Conservation (phyloP, 30 jellyfish, hydroid and myxozoan species). For the Calvadosia cruxmelitensis region DNA sequence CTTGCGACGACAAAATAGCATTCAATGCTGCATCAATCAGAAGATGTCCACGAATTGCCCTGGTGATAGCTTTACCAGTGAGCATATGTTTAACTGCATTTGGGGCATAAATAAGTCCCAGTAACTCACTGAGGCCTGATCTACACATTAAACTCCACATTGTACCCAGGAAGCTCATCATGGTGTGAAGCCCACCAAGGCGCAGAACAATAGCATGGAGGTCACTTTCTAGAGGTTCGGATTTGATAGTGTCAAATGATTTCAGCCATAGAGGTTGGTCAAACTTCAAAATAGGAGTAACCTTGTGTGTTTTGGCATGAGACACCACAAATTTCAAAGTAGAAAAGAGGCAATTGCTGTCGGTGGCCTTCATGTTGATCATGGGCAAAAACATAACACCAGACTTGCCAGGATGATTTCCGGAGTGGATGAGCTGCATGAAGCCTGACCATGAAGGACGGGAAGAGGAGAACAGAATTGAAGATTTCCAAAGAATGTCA, state of each 20-base stretch:
- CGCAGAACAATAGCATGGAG: neutral
- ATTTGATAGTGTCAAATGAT: neutral
- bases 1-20: no score
- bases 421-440: constrained; percentile 9
- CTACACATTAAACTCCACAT: constrained; percentile 18
- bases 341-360: constrained; percentile 11
- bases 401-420: constrained; percentile 28
- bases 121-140: constrained; percentile 9
- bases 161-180: constrained; percentile 32
- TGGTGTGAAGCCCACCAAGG: constrained; percentile 14
- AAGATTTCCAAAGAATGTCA: no score
- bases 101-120: constrained; percentile 23
- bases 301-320: constrained; percentile 5
- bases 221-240: constrained; percentile 2
- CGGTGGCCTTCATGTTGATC: constrained; percentile 11
- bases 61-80: no score
- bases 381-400: constrained; percentile 21
- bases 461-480: no score
- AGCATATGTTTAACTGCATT: no score
- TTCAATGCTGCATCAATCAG: no score
- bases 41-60: no score
- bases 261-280: constrained; percentile 46
- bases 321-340: constrained; percentile 4
- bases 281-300: constrained; percentile 21
- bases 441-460: constrained; percentile 40